Evolutionary conservation across 37 sponge, comb jelly and placozoan species (phyloP).

Genomic region (Haliclona indistincta): DNA sequence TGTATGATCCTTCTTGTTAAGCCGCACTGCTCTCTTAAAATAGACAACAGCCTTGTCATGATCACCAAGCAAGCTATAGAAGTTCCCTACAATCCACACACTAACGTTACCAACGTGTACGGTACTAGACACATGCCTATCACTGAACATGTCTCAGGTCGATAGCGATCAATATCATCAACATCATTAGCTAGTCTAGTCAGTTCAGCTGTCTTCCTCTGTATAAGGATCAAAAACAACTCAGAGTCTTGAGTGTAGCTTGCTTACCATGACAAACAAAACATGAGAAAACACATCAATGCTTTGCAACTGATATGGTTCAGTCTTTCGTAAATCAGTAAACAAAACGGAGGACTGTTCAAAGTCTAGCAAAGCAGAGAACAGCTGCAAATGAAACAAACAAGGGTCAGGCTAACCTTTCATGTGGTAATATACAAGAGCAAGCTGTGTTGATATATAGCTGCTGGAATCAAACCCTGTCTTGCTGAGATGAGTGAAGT

Average conservation of each 20-base stretch:
- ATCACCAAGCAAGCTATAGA: constrained; percentile 86
- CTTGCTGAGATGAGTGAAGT: constrained; percentile 51
- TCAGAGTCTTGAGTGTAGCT: not conserved
- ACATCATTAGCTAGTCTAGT: constrained; percentile 66
- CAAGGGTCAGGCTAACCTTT: constrained; percentile 31
- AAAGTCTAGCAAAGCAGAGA: constrained; percentile 43
- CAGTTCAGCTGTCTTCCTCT: constrained; percentile 76
- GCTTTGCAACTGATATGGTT: constrained; percentile 63
- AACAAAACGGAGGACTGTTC: constrained; percentile 47
- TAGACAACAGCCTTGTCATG: constrained; percentile 87
- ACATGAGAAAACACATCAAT: constrained; percentile 86
- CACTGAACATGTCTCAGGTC: constrained; percentile 75
- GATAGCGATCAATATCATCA: constrained; percentile 72
- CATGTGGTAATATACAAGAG: constrained; percentile 65
- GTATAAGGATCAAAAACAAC: not conserved
- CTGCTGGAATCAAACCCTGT: constrained; percentile 54
- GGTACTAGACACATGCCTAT: constrained; percentile 30
- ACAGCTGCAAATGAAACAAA: not conserved
- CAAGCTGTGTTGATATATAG: constrained; percentile 62
- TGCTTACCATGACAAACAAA: constrained; percentile 87
- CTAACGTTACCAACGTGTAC: not conserved
- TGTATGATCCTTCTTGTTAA: constrained; percentile 71
- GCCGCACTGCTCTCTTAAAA: constrained; percentile 74
- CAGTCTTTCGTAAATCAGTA: constrained; percentile 38
- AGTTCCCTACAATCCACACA: constrained; percentile 63